Conservation (phyloP, 2,888 invertebrate genomes). For the Chrysodeixis includens region DNA sequence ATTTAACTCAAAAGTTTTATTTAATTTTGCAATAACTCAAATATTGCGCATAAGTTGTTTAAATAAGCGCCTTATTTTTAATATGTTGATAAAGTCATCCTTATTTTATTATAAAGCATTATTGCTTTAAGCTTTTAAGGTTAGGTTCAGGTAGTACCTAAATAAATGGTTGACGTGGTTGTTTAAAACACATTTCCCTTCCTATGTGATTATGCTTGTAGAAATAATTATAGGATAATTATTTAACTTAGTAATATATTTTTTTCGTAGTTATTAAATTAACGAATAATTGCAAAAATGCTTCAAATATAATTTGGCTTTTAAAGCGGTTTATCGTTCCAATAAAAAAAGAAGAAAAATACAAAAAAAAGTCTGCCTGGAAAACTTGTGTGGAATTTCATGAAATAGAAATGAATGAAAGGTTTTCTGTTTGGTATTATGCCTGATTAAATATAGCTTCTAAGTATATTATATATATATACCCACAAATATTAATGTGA, state of each 20-base stretch:
- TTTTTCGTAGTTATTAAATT: not conserved
- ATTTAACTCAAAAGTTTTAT: constrained; percentile 10
- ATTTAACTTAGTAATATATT: not conserved
- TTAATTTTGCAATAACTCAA: constrained; percentile 11
- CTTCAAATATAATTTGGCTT: constrained; percentile 12
- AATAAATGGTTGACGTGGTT: constrained; percentile 23
- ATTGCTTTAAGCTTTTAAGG: not conserved
- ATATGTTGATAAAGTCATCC: constrained; percentile 16
- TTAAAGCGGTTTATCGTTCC: not conserved
- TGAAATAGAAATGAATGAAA: constrained; percentile 5
- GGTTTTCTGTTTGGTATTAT: not conserved
- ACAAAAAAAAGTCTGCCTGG: constrained; percentile 20
- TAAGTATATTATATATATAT: constrained; percentile 33
- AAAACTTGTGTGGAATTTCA: not conserved
- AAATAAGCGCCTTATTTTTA: not conserved
- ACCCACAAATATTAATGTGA: constrained; percentile 55
- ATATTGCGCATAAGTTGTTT: constrained; percentile 3
- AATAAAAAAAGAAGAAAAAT: constrained; percentile 17
- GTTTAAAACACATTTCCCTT: constrained; percentile 38
- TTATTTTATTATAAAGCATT: not conserved
- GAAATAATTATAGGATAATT: not conserved
- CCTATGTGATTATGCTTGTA: constrained; percentile 11
- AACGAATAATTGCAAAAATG: too few relatives aligned
- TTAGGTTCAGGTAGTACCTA: constrained; percentile 1
- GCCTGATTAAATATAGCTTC: constrained; percentile 7